Base-by-base conservation (phyloP, 2,113 vertebrate species). In the Megalops atlanticus region DNA sequence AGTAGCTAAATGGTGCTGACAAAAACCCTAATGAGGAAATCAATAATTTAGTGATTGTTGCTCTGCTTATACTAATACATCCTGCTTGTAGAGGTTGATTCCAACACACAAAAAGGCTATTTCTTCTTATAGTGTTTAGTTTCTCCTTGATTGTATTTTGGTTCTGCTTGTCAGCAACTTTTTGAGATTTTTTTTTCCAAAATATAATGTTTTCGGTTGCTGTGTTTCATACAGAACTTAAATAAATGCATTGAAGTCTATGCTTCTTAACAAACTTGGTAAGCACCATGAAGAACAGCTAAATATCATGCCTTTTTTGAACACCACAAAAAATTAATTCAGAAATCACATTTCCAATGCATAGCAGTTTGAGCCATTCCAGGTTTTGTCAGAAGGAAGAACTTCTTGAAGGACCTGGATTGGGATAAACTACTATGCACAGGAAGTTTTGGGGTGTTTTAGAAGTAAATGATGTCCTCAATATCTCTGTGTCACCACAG, bases 1-100 rank as follows among this genome's bases (percentile, higher is more conserved):
- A 95, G 91, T 92, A 89, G 85, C 92, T 96, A 95, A 96, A 96
- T 96, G 95, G 96, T 96, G 94, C 97, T 98, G 97, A 97, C 95
- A 97, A 96, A 95, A 96, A 94, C 93, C 89, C 91, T 95, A 90
- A 94, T 94, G 93, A 94, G 92, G 89, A 89, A 93, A 98, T 98
- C 96, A 87, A 98, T 99, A 97, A 93, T 93, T 94, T 85, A 95
- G 94, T 94, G 95, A 97, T 97, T 97, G 95, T 95, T 92, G 91
- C 94, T 94, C 94, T 95, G 90, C 95, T 96, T 95, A 95, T 93
- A 94, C 92, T 95, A 96, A 95, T 95, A 95, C 90, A 89, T 91
- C 85, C 82, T 84, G 85, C 86, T 89, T 87, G 89, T 86, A 81
- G 84, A 45, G 84, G 89, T 90, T 89, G 84, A 87, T 81, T 90